These are phyloP conservation scores for Distichodus sexfasciatus DNA, from an alignment of 2,797 vertebrate genomes.

Conservation along the genomic window DNA sequence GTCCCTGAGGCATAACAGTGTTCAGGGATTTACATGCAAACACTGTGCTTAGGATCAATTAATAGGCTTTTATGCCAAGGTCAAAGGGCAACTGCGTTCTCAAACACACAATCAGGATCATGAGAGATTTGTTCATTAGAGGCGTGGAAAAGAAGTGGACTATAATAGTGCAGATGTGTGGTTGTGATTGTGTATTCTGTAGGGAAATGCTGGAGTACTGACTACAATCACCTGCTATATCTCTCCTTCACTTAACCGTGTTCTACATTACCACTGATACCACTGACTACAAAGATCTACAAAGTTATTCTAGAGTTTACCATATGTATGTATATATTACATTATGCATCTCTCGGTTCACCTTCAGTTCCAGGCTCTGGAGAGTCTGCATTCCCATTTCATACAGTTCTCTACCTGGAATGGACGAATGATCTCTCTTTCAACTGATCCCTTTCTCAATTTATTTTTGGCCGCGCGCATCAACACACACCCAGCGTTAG, in stretches of 20 bases:
- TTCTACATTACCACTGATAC: too few species aligned
- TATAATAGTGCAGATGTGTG: constrained; percentile 44
- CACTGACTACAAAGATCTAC: too few species aligned
- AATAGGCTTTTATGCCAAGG: constrained; percentile 65
- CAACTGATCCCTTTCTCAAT: constrained; percentile 24
- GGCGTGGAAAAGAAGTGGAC: constrained; percentile 49
- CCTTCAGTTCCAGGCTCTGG: constrained; percentile 2
- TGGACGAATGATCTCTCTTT: constrained; percentile 41
- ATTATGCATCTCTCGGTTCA: too few species aligned
- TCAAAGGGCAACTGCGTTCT: constrained; percentile 47
- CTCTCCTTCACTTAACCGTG: too few species aligned
- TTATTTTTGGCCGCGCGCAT: too few species aligned
- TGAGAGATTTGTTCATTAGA: constrained; percentile 57
- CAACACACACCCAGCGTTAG: constrained; percentile 35
- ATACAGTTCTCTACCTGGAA: constrained; percentile 39
- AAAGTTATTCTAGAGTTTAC: too few species aligned
- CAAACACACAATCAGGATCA: constrained; percentile 51
- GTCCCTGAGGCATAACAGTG: constrained; percentile 53
- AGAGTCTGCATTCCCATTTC: constrained; percentile 30
- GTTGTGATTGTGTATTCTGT: constrained; percentile 52
- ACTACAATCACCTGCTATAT: constrained; percentile 8
- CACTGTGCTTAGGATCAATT: constrained; percentile 72
- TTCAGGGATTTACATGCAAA: constrained; percentile 57
- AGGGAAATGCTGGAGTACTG: constrained; percentile 48
- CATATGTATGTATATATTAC: too few species aligned